A percentile compares a stretch with the other conserved stretches of the same genome.
Conservation (phyloP, 2,888 invertebrate genomes). For the Tineola bisselliella region DNA sequence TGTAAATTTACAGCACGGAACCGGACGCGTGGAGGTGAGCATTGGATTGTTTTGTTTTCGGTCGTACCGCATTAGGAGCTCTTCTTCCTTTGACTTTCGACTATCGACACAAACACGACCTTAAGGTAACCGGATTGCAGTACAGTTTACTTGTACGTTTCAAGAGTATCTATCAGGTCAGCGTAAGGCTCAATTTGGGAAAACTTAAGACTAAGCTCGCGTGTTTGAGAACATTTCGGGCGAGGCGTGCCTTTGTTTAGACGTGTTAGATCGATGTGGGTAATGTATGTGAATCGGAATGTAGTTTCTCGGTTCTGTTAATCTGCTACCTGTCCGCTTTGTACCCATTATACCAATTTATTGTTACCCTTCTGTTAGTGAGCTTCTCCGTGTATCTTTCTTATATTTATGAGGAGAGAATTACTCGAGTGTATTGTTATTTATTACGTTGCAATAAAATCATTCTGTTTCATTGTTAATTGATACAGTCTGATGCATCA, state of each 20-base stretch:
- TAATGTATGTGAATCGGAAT: conserved; percentile 61
- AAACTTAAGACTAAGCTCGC: conserved; percentile 47
- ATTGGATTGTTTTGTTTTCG: conserved; percentile 65
- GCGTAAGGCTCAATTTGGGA: conserved; percentile 17
- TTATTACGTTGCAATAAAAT: not conserved
- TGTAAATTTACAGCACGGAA: conserved; percentile 65
- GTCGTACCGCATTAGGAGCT: conserved; percentile 41
- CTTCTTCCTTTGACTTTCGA: conserved; percentile 14
- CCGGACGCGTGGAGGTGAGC: conserved; percentile 63
- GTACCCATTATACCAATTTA: conserved; percentile 64
- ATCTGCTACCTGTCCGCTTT: conserved; percentile 63
- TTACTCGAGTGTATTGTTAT: not conserved
- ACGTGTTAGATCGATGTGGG: conserved; percentile 61
- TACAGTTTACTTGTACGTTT: not conserved
- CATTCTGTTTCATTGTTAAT: not conserved
- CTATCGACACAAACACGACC: not conserved
- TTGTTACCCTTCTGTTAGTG: conserved; percentile 25
- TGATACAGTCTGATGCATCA: not conserved
- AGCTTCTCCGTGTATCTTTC: conserved; percentile 14
- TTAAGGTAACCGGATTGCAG: not conserved
- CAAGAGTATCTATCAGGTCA: not conserved
- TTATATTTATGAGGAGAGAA: conserved; percentile 5
- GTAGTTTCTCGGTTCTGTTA: conserved; percentile 42
- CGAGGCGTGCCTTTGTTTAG: conserved; percentile 40
- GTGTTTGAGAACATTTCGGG: conserved; percentile 46